Evolutionary conservation across 2,888 invertebrate species (phyloP).

Genomic region (Polydrusus tereticollis): DNA sequence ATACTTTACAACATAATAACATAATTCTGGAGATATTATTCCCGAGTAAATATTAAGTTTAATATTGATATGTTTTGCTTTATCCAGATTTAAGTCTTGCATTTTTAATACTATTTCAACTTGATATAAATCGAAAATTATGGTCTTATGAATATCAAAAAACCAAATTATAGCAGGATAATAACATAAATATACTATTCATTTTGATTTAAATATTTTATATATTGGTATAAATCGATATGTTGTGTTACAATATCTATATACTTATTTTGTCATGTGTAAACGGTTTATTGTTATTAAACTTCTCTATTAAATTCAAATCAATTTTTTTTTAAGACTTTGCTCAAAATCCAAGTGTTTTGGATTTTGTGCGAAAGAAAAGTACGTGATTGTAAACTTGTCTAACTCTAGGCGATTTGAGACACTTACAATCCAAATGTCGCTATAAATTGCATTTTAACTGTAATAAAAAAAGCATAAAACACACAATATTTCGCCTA

Average conservation of each 20-base stretch:
- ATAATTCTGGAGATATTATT: background rate
- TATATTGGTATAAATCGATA: background rate
- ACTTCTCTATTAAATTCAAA: background rate
- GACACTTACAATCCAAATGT: too few species aligned
- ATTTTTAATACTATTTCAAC: background rate
- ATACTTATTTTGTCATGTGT: background rate
- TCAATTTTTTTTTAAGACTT: too few species aligned
- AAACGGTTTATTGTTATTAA: too few species aligned
- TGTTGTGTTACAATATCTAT: background rate
- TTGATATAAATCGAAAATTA: conserved; percentile 25
- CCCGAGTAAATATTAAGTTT: background rate
- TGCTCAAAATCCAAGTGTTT: too few species aligned
- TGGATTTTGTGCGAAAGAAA: too few species aligned
- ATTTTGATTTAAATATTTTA: background rate
- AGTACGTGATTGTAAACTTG: too few species aligned
- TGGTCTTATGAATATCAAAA: conserved; percentile 21
- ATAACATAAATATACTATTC: background rate
- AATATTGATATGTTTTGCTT: background rate
- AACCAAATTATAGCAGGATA: background rate
- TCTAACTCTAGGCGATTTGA: too few species aligned
- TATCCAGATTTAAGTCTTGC: background rate
- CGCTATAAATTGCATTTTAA: too few species aligned
- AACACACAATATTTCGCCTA: too few species aligned
- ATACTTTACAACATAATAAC: background rate
- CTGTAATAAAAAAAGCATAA: too few species aligned